These are phyloP conservation scores for Rotaria sp. DNA, from an alignment of 2,888 invertebrate species.

Conservation along the genomic window DNA sequence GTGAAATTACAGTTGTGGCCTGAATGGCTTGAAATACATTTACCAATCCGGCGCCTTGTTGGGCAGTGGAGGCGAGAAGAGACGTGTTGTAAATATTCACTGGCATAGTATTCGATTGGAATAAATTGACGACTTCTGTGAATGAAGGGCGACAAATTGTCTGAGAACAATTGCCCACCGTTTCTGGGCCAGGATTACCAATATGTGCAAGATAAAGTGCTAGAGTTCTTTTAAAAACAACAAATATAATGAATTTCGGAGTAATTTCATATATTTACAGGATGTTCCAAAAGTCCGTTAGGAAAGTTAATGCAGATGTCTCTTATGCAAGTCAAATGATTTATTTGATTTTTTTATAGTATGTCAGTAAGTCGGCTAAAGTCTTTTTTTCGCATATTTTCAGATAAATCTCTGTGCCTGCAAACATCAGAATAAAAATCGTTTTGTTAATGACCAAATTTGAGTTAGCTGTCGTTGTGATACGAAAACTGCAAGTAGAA, in stretches of 20 bases:
- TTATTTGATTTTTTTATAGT: too few relatives aligned
- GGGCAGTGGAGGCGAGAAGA: background rate
- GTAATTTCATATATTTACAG: too few relatives aligned
- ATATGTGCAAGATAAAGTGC: background rate
- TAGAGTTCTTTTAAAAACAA: background rate
- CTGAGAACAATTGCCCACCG: background rate
- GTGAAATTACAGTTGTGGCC: background rate
- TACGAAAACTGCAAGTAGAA: too few relatives aligned
- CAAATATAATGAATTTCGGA: background rate
- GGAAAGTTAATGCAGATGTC: too few relatives aligned
- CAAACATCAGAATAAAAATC: too few relatives aligned
- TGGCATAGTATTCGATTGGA: background rate
- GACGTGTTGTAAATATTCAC: background rate
- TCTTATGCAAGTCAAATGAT: too few relatives aligned
- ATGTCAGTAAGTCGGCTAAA: too few relatives aligned
- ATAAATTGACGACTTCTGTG: background rate
- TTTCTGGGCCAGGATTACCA: slow-evolving; percentile 8
- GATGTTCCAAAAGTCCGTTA: too few relatives aligned
- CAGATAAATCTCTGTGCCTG: too few relatives aligned
- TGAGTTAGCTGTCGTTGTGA: too few relatives aligned
- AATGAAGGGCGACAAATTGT: background rate
- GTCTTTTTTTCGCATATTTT: too few relatives aligned
- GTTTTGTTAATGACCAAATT: too few relatives aligned
- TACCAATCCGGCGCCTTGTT: background rate
- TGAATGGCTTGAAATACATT: background rate